Percentiles rank a stretch among this genome's conserved stretches.
Conservation (phyloP, 2,888 invertebrate genomes). For the Ochropacha duplaris region DNA sequence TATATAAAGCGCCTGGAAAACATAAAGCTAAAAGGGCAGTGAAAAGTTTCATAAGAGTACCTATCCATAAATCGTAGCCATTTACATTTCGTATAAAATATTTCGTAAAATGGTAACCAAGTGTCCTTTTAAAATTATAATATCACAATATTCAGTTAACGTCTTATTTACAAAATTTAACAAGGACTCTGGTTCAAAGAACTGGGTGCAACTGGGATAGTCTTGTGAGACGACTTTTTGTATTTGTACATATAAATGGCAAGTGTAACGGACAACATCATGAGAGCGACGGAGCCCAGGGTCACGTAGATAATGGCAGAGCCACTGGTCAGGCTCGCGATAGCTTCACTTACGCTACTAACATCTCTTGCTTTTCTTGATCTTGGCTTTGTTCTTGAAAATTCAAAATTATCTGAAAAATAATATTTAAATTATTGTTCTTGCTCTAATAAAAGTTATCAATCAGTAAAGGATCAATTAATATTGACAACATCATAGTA, state of each 20-base stretch:
- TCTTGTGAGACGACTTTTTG: conserved; percentile 19
- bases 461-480: too few relatives aligned
- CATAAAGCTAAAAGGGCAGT: conserved; percentile 69
- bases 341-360: conserved; percentile 32
- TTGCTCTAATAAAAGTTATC: too few relatives aligned
- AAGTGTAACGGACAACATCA: conserved; percentile 49
- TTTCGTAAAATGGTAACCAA: conserved; percentile 31
- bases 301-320: conserved; percentile 48
- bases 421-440: too few relatives aligned
- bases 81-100: conserved; percentile 22
- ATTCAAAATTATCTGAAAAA: conserved; percentile 70
- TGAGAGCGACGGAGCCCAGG: conserved; percentile 50
- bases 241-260: conserved; percentile 48
- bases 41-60: conserved; percentile 30
- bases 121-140: conserved; percentile 35
- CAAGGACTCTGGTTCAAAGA: conserved; percentile 20
- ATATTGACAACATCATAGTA: too few relatives aligned
- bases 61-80: conserved; percentile 39
- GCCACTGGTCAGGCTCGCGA: conserved; percentile 33
- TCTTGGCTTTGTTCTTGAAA: conserved; percentile 58
- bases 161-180: conserved; percentile 31
- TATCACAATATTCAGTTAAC: conserved; percentile 54
- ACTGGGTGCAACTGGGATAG: not conserved
- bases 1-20: conserved; percentile 43
- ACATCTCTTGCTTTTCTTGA: conserved; percentile 64